Base-by-base conservation (phyloP, 2,888 invertebrate genomes). In the Eupithecia centaureata region DNA sequence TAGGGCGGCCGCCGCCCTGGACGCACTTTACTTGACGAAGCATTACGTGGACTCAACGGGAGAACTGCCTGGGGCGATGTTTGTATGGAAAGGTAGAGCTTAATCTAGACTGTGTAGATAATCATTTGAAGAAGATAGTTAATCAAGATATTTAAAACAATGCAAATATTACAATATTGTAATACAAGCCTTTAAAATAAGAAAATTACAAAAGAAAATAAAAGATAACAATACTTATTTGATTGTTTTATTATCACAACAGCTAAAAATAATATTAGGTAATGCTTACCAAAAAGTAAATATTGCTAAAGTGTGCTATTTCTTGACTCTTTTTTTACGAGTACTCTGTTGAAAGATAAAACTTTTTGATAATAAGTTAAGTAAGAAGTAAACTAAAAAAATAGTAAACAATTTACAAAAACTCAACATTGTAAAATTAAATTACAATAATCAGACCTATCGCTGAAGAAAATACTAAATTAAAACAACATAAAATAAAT, bases 1-100 rank as follows among this genome's bases (percentile, higher is more conserved):
- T n/a, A 67, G 71, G 73, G 75, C 68, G 62, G 56, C 63, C 62
- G 51, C 65, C 54, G 60, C 13, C 59, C 65, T 65, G 59, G 51
- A 56, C 70, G 65, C 59, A 65, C 67, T 62, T 64, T 42, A 64
- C 71, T 75, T 63, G 70, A 18, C 22, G 10, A 18, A 22, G 22
- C 47, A 47, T 47, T 47, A 47, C 47, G 47, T 47, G 47, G 18
- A 47, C 47, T 47, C 22, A 42, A 42, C 38, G 38, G 22, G 22
- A 22, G 22, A 22, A 47, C 22, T 22, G 22, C 10, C 18, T 22
- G 47, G 22, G 22, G 10, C 10, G 18, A 47, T 47, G 47, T 42
- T 42, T 18, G 42, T 18, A 10, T 8, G 42, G 18, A 18, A 42
- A 42, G 2, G 1, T 42, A 7, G 38, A 38, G n/a, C n/a, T 18